Conservation (phyloP, 2,113 vertebrate species). For the Phasianus colchicus region DNA sequence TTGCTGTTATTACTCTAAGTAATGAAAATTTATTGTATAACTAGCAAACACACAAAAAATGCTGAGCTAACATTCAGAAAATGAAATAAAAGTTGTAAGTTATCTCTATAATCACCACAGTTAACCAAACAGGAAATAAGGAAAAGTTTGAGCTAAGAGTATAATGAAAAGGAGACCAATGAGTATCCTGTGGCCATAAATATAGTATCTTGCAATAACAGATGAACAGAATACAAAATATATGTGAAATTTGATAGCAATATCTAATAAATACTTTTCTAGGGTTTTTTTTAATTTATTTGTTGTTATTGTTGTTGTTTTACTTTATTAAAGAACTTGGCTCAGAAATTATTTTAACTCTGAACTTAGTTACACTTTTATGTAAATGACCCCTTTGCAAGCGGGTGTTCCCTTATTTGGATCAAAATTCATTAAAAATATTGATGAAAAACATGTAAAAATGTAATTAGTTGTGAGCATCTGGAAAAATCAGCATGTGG, state of each 20-base stretch:
- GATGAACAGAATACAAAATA: background rate
- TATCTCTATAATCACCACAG: background rate
- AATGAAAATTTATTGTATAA: background rate
- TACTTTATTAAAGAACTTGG: background rate
- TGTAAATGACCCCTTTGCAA: background rate
- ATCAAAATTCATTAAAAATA: background rate
- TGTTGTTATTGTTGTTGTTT: background rate
- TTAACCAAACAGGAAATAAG: background rate
- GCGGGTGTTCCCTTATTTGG: background rate
- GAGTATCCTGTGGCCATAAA: background rate
- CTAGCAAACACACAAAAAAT: background rate
- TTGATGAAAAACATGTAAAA: background rate
- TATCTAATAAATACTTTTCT: background rate
- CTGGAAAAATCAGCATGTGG: background rate
- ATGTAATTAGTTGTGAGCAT: background rate
- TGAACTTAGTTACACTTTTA: background rate
- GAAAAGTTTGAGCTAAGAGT: background rate
- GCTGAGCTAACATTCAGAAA: background rate
- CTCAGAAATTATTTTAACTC: background rate
- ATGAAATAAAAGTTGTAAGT: background rate
- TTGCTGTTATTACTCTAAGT: background rate
- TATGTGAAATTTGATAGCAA: background rate
- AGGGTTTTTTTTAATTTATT: background rate
- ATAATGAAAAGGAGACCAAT: background rate
- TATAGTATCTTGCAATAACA: background rate